Base-by-base conservation (phyloP, 92 coral and sea anemone species). In the Montipora capitata region DNA sequence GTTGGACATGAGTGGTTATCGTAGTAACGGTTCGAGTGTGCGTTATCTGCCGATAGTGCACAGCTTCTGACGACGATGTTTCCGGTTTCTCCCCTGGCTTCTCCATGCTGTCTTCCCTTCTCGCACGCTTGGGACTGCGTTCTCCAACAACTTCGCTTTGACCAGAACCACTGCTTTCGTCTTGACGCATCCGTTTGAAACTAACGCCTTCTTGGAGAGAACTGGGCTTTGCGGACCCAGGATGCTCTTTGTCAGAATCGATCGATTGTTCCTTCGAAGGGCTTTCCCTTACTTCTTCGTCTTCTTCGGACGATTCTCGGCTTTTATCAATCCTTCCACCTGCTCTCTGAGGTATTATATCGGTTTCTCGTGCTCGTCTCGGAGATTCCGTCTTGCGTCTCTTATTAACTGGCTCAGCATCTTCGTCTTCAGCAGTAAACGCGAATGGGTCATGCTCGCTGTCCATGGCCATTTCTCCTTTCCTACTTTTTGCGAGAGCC, bases 371-470 rank as follows among this genome's bases (percentile, higher is more conserved):
- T 1, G 56, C 52, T 12, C 68, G 45, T 40, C 83, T 41, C 2
- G 81, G 64, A 66, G 72, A 64, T 74, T 15, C 74, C 41, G 35
- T 43, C n/a, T 48, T 91, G 40, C 73, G 61, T 76, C 85, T 88
- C 64, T 92, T 88, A 48, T 63, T 67, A 2, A 82, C 78, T 3
- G 92, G 92, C 17, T 83, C 87, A 8, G 91, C 91, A 10, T 68
- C 77, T 2, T 87, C 96, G 42, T 95, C 98, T 79, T 86, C 89
- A 3, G 89, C 79, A 41, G 94, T 87, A 48, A 95, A 95, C 68
- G 81, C 81, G 71, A 95, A 95, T 12, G 98, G 98, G 17, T 95
- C 96, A 18, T 88, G 59, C 12, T 91, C 95, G 44, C 52, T 86
- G 57, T 2, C 61, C 35, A 7, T 63, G 14, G 59, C 85, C 74